Evolutionary conservation across 2,797 vertebrate species (phyloP), one percentile per base, ranked within the genome.

Genomic region (Channallabes apus): DNA sequence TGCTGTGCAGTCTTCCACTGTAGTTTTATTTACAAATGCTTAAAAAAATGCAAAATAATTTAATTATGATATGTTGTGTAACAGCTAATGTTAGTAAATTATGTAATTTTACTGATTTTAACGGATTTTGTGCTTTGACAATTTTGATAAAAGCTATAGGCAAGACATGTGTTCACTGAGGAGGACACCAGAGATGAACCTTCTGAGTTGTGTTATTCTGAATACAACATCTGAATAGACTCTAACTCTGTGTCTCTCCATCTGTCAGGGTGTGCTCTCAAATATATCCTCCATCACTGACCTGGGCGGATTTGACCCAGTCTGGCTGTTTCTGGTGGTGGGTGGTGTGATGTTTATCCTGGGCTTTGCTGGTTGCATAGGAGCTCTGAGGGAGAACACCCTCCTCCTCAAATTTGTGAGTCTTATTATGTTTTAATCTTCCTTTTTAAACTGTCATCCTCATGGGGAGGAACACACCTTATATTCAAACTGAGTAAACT

Each of bases 231-330:
- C 32, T n/a, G 20, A 78, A 78, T 38, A 78, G 0, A 0, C 22
- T 3, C 15, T 54, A 58, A 62, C 75, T 41, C 32, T 88, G 18
- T 87, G 18, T 80, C 35, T 87, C 22, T 77, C 35, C 85, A 6
- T 88, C 35, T 72, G n/a, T 83, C 65, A 99, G 98, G 98, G 98
- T 8, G 98, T 99, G 80, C 94, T 99, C 78, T 99, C 98, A 88
- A 99, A 99, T 94, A 98, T 99, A 93, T 99, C 98, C 0, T 99
- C 97, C 88, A 99, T 99, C 93, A 99, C 98, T 0, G 98, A 99
- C 90, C 94, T 99, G 72, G 98, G 98, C 22, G 98, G 98, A 77
- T 98, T 99, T 82, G 98, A 99, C 93, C 98, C 98, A 0, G 98
- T 99, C 56, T 99, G 98, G 98, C 96, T 99, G 75, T 99, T 99